A percentile compares a stretch with the other conserved stretches of the same genome.
phyloP scores from a whole-genome alignment of 2,113 vertebrate genomes.

The Lepus timidus region DNA sequence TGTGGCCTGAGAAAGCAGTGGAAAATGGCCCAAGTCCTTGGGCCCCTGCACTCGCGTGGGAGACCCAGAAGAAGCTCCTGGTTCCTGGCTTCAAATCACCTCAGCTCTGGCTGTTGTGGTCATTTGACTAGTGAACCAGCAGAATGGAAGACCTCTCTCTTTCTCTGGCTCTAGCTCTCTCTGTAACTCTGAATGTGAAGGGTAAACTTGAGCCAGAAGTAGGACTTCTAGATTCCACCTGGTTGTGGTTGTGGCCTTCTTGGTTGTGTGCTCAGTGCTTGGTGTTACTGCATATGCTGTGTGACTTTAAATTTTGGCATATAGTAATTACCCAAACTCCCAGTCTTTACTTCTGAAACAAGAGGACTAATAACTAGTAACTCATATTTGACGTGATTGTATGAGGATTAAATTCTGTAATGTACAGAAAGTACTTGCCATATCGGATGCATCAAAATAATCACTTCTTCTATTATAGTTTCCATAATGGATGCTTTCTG shows the following conservation, averaged over 20 bases:
- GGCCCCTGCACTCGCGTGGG: no score
- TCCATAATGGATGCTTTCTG: constrained; percentile 15
- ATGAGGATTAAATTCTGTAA: background rate
- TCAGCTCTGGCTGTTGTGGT: no score
- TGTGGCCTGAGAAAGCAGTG: no score
- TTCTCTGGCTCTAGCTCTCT: no score
- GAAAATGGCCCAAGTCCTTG: no score
- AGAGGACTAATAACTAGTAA: background rate
- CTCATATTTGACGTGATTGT: background rate
- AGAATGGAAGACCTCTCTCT: no score
- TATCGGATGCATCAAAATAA: background rate
- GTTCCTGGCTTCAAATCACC: no score
- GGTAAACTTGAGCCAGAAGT: background rate
- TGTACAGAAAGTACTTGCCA: background rate
- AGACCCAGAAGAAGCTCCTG: no score
- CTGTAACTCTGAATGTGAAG: background rate
- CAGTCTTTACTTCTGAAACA: background rate
- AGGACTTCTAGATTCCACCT: background rate
- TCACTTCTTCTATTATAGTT: background rate
- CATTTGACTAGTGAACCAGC: no score
- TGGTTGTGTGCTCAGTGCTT: background rate
- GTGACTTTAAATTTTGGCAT: background rate
- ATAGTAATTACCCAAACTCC: background rate
- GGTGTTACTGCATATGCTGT: background rate
- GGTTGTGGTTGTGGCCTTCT: background rate